These are phyloP conservation scores for Troilus luridus DNA, from an alignment of 2,888 invertebrate genomes.

Conservation along the genomic window DNA sequence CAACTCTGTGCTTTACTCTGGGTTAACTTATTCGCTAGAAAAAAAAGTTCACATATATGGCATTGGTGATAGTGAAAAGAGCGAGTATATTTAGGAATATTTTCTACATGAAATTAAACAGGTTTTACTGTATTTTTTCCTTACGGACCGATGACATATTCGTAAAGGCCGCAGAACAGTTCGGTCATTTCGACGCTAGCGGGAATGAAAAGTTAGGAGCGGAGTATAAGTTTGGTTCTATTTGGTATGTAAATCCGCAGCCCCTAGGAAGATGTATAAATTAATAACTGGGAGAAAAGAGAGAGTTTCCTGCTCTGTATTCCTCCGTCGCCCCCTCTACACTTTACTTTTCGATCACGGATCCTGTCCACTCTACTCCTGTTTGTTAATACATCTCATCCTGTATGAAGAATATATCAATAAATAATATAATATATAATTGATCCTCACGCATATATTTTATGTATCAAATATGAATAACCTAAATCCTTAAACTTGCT, in stretches of 20 bases:
- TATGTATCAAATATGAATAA: too few relatives aligned
- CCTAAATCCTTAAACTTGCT: too few relatives aligned
- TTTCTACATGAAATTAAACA: background rate
- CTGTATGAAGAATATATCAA: too few relatives aligned
- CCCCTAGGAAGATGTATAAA: constrained; percentile 29
- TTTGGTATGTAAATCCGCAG: constrained; percentile 40
- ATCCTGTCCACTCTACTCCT: background rate
- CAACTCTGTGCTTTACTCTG: too few relatives aligned
- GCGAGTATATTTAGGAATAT: background rate
- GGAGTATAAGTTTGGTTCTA: constrained; percentile 31
- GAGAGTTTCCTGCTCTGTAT: constrained; percentile 32
- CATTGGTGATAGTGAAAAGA: background rate
- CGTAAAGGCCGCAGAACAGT: background rate
- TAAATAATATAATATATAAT: too few relatives aligned
- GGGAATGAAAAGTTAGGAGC: background rate
- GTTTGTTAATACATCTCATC: background rate
- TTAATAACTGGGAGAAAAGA: background rate
- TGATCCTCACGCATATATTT: too few relatives aligned
- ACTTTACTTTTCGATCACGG: background rate
- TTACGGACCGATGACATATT: background rate
- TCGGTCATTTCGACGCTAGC: background rate
- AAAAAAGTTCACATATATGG: background rate
- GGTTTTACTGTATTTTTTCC: background rate
- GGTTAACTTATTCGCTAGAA: too few relatives aligned
- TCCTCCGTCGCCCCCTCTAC: background rate